Conservation (phyloP, 2,797 vertebrate species). For the Coilia nasus region DNA sequence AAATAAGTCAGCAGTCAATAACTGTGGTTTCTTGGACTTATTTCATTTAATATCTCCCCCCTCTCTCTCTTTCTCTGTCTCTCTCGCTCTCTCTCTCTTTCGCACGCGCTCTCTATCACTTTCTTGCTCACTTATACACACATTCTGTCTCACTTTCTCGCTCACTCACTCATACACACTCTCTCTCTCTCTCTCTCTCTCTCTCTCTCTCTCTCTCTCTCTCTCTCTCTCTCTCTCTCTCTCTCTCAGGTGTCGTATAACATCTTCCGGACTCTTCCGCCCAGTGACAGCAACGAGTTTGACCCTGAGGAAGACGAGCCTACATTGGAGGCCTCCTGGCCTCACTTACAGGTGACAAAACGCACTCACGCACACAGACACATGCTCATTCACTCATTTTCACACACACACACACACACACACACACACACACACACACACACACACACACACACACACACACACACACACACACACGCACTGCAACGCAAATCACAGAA, state of each 20-base stretch:
- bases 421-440: neutral
- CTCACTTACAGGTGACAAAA: slow-evolving; percentile 90
- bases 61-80: neutral
- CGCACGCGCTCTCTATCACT: no score
- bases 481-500: neutral
- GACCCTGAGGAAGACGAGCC: slow-evolving; percentile 99
- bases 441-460: neutral
- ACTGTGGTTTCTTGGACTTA: no score
- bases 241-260: slow-evolving; percentile 92
- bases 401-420: neutral
- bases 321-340: slow-evolving; percentile 97
- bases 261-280: slow-evolving; percentile 99
- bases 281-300: slow-evolving; percentile 98
- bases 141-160: no score
- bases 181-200: neutral
- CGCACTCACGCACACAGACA: neutral
- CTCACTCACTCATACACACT: neutral
- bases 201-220: neutral
- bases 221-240: slow-evolving; percentile 36
- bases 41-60: neutral
- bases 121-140: no score
- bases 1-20: no score
- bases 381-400: no score
- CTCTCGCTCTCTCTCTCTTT: no score
- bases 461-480: neutral